Evolutionary conservation across 37 sponge, comb jelly and placozoan species (phyloP), one percentile per base, ranked within the genome.

Genomic region (Aphrocallistes beatrix): DNA sequence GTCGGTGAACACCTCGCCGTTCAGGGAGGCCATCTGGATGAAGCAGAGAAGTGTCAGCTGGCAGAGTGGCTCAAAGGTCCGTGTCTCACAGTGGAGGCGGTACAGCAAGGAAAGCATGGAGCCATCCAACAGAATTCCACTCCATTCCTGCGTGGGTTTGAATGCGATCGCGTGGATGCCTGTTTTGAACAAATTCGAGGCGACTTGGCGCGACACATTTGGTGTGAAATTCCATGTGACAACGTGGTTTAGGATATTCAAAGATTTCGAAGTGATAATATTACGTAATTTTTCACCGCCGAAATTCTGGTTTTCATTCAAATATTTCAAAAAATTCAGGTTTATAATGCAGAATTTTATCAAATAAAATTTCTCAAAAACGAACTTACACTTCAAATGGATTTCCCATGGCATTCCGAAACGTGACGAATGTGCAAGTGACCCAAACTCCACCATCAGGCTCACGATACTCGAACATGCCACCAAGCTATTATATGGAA

Each of bases 161-260:
- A 60, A 60, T 19, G 75, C 75, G 75, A 3, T 60, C 17, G 75
- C 75, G 10, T 60, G 75, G 17, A 60, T 30, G 28, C 75, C 75
- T 21, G 75, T 60, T 60, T 60, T 60, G 75, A 60, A 60, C 28
- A 60, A 30, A 60, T 60, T 60, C 75, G n/a, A 25, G 21, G 75
- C n/a, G 75, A 30, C 75, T 25, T 19, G 3, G 6, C n/a, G 10
- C 3, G 75, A 32, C 75, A 60, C 75, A 28, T 60, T 60, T 32
- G 75, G 75, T 60, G 75, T 60, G 75, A 60, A 60, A 60, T 60
- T 60, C 75, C 75, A 60, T 25, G 75, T 60, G 75, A 60, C 75
- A 60, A 60, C 75, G n/a, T 60, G 75, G 75, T 60, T 60, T 3
- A 60, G 34, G 34, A 60, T 60, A 60, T 60, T 60, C 75, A 60